A percentile compares a stretch with the other conserved stretches of the same genome.
These are phyloP conservation scores for Exocentrus adspersus DNA, from an alignment of 2,888 invertebrate species.

Conservation along the genomic window DNA sequence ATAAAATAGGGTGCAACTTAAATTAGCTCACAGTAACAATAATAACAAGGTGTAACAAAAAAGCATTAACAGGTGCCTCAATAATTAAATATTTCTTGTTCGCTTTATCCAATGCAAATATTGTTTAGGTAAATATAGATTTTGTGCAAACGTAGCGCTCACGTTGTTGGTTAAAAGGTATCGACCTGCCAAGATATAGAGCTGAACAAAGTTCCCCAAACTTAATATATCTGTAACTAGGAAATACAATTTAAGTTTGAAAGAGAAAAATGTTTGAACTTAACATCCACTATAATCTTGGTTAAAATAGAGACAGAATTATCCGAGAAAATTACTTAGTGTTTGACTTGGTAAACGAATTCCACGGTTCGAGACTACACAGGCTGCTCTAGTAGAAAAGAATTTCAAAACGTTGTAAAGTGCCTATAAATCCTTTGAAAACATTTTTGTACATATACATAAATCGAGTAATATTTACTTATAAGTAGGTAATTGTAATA, in stretches of 20 bases:
- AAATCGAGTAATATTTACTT: too few species aligned
- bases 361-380: conserved; percentile 21
- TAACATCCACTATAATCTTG: conserved; percentile 36
- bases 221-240: conserved; percentile 20
- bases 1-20: too few species aligned
- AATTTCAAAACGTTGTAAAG: not conserved
- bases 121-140: conserved; percentile 6
- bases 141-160: not conserved
- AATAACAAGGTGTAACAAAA: too few species aligned
- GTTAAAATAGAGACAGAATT: conserved; percentile 32
- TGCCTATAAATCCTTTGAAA: too few species aligned
- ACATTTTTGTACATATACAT: too few species aligned
- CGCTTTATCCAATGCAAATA: not conserved
- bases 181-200: conserved; percentile 7
- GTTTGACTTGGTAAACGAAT: conserved; percentile 30
- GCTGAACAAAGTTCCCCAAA: conserved; percentile 15
- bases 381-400: conserved; percentile 20
- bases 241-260: conserved; percentile 41
- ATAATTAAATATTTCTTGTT: not conserved
- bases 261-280: conserved; percentile 27
- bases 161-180: not conserved
- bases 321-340: conserved; percentile 28
- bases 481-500: too few species aligned
- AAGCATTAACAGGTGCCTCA: not conserved
- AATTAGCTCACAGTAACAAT: too few species aligned